Evolutionary conservation across 1,140 invertebrate species (phyloP).

Genomic region (Drosophila persimilis): DNA sequence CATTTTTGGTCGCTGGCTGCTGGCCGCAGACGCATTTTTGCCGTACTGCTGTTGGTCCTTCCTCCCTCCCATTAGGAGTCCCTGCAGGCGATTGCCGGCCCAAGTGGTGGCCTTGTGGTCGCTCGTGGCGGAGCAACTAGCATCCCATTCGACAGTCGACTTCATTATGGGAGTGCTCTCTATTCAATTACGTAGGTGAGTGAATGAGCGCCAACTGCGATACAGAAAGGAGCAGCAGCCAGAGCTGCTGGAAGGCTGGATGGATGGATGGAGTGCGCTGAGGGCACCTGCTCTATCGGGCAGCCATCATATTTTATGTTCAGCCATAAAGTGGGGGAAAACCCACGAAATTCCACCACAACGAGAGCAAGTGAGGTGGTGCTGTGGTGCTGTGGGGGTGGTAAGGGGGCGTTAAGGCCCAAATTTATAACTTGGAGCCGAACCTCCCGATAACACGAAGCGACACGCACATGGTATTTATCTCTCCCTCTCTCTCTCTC

Average conservation of each 20-base stretch:
- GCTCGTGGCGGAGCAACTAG: neutral
- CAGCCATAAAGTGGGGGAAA: conserved; percentile 37
- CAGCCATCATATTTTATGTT: conserved; percentile 60
- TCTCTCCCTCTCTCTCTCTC: neutral
- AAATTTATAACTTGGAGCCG: conserved; percentile 49
- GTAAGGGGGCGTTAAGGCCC: conserved; percentile 26
- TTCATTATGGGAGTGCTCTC: conserved; percentile 63
- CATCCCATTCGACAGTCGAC: conserved; percentile 55
- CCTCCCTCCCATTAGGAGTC: no score
- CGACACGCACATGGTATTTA: conserved; percentile 42
- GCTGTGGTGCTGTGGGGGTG: neutral
- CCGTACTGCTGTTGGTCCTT: conserved; percentile 15
- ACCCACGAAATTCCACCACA: conserved; percentile 12
- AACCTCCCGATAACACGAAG: conserved; percentile 37
- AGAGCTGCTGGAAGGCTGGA: no score
- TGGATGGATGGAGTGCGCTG: no score
- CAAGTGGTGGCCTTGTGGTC: conserved; percentile 18
- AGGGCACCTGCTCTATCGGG: conserved; percentile 11
- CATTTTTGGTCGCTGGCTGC: conserved; percentile 9
- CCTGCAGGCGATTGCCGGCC: conserved; percentile 30
- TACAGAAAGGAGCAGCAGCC: conserved; percentile 2
- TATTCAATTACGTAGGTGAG: conserved; percentile 61
- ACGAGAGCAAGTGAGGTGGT: neutral
- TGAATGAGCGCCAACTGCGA: neutral
- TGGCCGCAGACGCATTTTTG: conserved; percentile 62